phyloP scores from a whole-genome alignment of 2,888 invertebrate species.

The Drosophila hamatofila region DNA sequence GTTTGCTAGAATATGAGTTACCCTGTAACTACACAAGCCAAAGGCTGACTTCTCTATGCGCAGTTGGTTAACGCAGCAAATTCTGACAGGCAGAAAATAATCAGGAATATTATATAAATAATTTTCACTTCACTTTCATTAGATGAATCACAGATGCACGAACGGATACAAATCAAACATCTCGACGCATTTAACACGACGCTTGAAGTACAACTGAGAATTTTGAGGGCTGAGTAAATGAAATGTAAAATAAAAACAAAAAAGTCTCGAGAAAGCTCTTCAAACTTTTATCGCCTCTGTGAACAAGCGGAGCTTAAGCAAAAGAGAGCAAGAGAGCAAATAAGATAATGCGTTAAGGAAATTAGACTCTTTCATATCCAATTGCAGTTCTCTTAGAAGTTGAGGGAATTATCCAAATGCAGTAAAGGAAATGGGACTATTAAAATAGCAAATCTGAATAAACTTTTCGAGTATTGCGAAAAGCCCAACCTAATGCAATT shows the following conservation, averaged over 20 bases:
- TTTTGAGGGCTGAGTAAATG: not conserved
- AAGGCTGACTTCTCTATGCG: not conserved
- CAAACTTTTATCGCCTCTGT: not conserved
- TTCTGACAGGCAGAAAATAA: not conserved
- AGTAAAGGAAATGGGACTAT: not conserved
- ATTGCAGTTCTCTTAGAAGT: not conserved
- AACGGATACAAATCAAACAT: not conserved
- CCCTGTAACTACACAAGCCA: not conserved
- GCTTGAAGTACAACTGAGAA: conserved; percentile 7
- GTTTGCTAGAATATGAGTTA: not conserved
- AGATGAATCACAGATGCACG: not conserved
- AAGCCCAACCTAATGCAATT: not conserved
- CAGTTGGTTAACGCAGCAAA: not conserved
- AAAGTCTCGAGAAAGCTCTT: not conserved
- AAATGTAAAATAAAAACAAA: not conserved
- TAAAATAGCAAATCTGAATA: not conserved
- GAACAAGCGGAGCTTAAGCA: not conserved
- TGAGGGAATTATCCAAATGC: not conserved
- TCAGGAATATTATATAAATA: not conserved
- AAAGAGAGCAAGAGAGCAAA: not conserved
- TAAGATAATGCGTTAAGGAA: not conserved
- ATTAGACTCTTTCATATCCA: not conserved
- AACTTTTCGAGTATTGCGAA: not conserved
- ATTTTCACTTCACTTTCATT: not conserved
- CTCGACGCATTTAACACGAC: conserved; percentile 1